phyloP scores from a whole-genome alignment of 1,140 invertebrate genomes.

The Zaprionus ornatus region DNA sequence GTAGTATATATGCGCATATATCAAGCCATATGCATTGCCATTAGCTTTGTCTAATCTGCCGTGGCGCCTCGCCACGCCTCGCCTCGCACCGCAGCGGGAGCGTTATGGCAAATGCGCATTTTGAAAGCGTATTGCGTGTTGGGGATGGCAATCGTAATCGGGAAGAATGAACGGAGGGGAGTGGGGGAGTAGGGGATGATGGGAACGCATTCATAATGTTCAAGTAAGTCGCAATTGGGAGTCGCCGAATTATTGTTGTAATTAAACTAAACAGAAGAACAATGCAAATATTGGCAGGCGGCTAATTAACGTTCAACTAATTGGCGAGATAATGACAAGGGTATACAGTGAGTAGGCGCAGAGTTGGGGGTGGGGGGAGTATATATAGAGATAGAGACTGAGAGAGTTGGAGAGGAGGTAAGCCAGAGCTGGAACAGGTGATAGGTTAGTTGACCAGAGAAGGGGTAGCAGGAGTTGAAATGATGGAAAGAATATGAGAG shows the following conservation, averaged over 20 bases:
- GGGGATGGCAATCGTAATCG: not conserved
- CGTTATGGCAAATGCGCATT: slow-evolving; percentile 55
- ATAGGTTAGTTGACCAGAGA: not conserved
- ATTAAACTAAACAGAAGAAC: slow-evolving; percentile 46
- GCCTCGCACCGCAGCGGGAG: not conserved
- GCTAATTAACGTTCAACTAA: slow-evolving; percentile 66
- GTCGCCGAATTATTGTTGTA: slow-evolving; percentile 44
- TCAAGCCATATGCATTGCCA: slow-evolving; percentile 42
- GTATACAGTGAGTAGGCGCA: slow-evolving; percentile 3
- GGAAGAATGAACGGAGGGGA: not conserved
- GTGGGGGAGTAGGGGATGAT: not conserved
- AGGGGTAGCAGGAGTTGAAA: not conserved
- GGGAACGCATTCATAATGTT: slow-evolving; percentile 32
- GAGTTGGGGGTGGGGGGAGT: not conserved
- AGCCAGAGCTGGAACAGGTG: not conserved
- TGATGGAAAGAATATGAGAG: not conserved
- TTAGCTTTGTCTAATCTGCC: slow-evolving; percentile 62
- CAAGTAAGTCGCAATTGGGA: slow-evolving; percentile 40
- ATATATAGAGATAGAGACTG: not conserved
- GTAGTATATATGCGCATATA: slow-evolving; percentile 22
- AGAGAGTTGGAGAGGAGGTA: not conserved
- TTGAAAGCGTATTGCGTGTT: slow-evolving; percentile 53
- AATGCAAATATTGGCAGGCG: slow-evolving; percentile 61
- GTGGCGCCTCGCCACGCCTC: slow-evolving; percentile 16
- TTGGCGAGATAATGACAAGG: slow-evolving; percentile 61